Evolutionary conservation across 2,888 invertebrate genomes (phyloP).

Genomic region (Gastracanthus pulcherrimus): DNA sequence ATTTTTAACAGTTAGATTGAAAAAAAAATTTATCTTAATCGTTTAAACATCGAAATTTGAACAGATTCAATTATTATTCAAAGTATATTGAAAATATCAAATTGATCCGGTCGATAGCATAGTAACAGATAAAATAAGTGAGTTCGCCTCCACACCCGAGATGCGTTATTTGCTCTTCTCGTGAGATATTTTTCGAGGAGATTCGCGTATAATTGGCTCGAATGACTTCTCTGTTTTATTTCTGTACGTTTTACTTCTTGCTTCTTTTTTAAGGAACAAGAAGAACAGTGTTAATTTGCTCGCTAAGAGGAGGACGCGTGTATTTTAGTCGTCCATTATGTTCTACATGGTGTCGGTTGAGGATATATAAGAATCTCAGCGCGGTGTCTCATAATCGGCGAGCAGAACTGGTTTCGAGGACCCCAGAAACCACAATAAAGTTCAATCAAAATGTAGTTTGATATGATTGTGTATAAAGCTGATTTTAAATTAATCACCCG

Average conservation of each 20-base stretch:
- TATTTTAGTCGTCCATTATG: not conserved
- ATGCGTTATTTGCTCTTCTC: too few relatives aligned
- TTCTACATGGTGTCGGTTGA: not conserved
- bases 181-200: too few relatives aligned
- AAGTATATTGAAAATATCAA: too few relatives aligned
- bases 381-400: not conserved
- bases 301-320: not conserved
- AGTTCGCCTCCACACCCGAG: too few relatives aligned
- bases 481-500: constrained; percentile 9
- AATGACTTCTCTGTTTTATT: too few relatives aligned
- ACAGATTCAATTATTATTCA: too few relatives aligned
- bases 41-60: too few relatives aligned
- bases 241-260: not conserved
- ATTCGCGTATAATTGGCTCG: too few relatives aligned
- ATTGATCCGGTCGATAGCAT: too few relatives aligned
- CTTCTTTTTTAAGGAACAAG: not conserved
- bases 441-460: constrained; percentile 22
- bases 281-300: not conserved
- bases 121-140: too few relatives aligned
- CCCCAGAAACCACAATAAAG: constrained; percentile 5
- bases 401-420: not conserved
- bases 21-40: too few relatives aligned
- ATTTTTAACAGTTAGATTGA: too few relatives aligned
- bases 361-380: not conserved
- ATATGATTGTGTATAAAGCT: constrained; percentile 7